phyloP scores from a whole-genome alignment of 2,797 vertebrate species.

The Manis pentadactyla region DNA sequence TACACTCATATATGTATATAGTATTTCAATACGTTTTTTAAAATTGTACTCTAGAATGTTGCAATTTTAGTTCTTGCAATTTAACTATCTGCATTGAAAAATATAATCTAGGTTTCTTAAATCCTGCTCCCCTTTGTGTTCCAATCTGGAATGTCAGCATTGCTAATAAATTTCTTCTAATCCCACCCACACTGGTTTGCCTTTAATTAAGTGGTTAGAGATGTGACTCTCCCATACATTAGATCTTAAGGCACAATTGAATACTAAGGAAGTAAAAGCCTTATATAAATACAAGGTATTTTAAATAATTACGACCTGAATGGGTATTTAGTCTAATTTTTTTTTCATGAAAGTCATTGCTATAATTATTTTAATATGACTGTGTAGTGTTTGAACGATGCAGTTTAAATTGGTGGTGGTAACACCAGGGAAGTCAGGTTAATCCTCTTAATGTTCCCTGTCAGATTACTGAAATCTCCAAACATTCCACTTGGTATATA shows the following conservation, averaged over 20 bases:
- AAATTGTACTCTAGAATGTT: neutral
- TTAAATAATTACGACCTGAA: conserved; percentile 57
- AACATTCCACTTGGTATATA: conserved; percentile 75
- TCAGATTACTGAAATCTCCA: conserved; percentile 70
- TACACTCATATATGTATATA: neutral
- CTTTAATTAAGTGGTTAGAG: conserved; percentile 56
- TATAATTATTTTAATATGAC: conserved; percentile 66
- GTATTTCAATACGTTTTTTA: neutral
- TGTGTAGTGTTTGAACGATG: conserved; percentile 64
- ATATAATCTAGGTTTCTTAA: conserved; percentile 42
- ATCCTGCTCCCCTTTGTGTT: conserved; percentile 26
- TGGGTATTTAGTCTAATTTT: conserved; percentile 68
- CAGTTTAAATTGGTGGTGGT: conserved; percentile 68
- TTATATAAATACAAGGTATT: conserved; percentile 54
- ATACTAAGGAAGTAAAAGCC: conserved; percentile 65
- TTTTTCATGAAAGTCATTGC: conserved; percentile 52
- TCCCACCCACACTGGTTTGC: conserved; percentile 30
- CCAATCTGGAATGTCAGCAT: conserved; percentile 47
- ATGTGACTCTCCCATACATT: conserved; percentile 30
- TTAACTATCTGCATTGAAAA: neutral
- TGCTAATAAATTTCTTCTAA: conserved; percentile 46
- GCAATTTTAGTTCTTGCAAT: conserved; percentile 29
- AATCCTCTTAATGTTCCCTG: conserved; percentile 75
- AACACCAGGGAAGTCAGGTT: conserved; percentile 58
- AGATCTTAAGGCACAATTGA: conserved; percentile 49